A percentile compares a stretch with the other conserved stretches of the same genome.
phyloP scores from a whole-genome alignment of 2,888 invertebrate genomes.

The Scaptomyza tumidula region DNA sequence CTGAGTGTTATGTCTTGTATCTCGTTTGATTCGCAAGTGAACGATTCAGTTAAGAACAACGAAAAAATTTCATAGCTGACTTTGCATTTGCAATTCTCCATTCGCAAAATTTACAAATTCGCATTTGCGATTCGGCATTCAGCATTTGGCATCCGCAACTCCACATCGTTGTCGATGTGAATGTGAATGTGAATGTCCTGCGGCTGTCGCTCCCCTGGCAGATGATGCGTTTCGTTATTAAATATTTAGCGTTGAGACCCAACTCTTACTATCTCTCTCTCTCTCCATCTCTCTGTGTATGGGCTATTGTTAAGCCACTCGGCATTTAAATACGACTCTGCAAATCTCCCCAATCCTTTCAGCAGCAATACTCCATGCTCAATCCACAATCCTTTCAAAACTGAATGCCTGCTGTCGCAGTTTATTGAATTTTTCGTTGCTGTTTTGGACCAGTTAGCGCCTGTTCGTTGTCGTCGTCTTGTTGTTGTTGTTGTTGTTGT shows the following conservation, averaged over 20 bases:
- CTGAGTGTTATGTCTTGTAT: not conserved
- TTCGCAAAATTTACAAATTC: constrained; percentile 1
- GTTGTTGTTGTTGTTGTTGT: constrained; percentile 15
- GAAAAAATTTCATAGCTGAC: constrained; percentile 32
- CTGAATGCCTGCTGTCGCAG: constrained; percentile 31
- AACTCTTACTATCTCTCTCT: not conserved
- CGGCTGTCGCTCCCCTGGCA: constrained; percentile 37
- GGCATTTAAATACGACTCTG: constrained; percentile 48
- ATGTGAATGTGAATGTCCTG: constrained; percentile 41
- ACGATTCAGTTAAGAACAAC: constrained; percentile 45
- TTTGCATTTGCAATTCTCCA: constrained; percentile 3
- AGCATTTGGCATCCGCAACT: not conserved
- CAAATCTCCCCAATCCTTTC: constrained; percentile 10
- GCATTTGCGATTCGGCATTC: constrained; percentile 2
- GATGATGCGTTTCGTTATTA: constrained; percentile 71
- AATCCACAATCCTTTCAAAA: constrained; percentile 19
- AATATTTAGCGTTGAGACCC: constrained; percentile 59
- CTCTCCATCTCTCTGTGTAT: not conserved
- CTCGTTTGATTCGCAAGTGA: constrained; percentile 40
- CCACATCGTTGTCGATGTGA: constrained; percentile 32
- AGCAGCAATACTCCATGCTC: constrained; percentile 1
- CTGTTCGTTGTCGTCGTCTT: constrained; percentile 5
- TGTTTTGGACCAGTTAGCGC: constrained; percentile 66
- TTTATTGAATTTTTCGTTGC: constrained; percentile 59
- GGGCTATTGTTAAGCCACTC: constrained; percentile 7